Evolutionary conservation across 2,113 vertebrate genomes (phyloP), one percentile per base, ranked within the genome.

Genomic region (Montifringilla adamsi): DNA sequence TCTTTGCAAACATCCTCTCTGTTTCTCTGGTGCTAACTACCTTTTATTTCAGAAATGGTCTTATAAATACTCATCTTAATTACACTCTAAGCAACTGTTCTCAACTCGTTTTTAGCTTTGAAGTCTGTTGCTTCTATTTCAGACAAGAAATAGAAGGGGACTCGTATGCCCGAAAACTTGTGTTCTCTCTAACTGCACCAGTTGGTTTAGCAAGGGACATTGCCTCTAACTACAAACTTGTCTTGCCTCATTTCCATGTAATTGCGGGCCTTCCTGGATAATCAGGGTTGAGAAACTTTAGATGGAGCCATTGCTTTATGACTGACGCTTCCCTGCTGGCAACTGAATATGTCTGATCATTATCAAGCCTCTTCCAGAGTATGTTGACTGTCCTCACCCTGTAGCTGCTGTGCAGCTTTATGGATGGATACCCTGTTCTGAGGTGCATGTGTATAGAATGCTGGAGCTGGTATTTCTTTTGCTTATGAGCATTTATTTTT

Each of bases 111-210:
- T 97, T 97, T 97, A 97, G 96, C 94, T 97, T 96, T 95, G 79
- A 97, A 97, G 95, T 95, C 95, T 96, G 94, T 93, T 97, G 94
- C 72, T 95, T 96, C 94, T 97, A 93, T 97, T 97, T 97, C 95
- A 96, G 91, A 95, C 83, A 77, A 95, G 80, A 94, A 90, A 93
- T 90, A 80, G 79, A 90, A 73, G 85, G 92, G 47, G 79, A 86
- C 83, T 83, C 79, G 31, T 88, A 55, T 88, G 88, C 92, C 90
- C 88, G 77, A 93, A 93, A 94, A 63, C 76, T 94, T 47, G 79
- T 89, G 47, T 90, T 93, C 62, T 87, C 62, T 90, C 69, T 87
- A 44, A 64, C 87, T 86, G 24, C 64, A 84, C 21, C 55, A 90
- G 88, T 84, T 95, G 64, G 68, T 94, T 92, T 96, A 93, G 88